Evolutionary conservation across 1,140 invertebrate genomes (phyloP), one percentile per base, ranked within the genome.

Genomic region (Brachionus angularis): DNA sequence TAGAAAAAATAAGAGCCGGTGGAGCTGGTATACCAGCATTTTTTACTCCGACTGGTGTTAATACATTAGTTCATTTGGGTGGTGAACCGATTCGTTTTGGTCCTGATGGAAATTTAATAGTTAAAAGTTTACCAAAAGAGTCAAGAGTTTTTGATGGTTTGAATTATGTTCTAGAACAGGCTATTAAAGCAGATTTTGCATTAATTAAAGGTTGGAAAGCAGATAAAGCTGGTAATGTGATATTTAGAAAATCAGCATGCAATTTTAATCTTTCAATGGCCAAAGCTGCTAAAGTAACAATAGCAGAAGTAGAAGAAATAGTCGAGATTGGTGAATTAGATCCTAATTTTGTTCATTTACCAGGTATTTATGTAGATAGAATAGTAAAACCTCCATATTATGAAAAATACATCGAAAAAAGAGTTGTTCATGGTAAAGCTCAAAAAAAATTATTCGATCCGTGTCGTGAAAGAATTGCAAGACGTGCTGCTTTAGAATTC

Each of bases 1-100:
- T 94, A 2, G 94, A 98, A 83, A 84, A 91, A 72, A 88, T 97
- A 46, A 82, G 94, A 74, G 91, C 92, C 34, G 93, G 93, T 58
- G 95, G 95, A 42, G 93, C 95, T 46, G 96, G 95, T 21, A 93
- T 99, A 74, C 95, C 96, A 25, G 96, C 94, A 1, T 98, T 99
- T 82, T 99, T 88, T 74, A 98, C 96, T n/a, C 90, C 94, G 1
- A 98, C 96, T 27, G 95, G 88, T 0, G 95, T 86, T 79, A 93
- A 93, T 7, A 99, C 96, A 1, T 83, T 98, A 25, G 86, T 97
- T 34, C 92, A 98, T 77, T 87, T 93, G 81, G 96, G 85, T 29
- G 94, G 93, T 27, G 86, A 91, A 2, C 91, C 95, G 4, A 89
- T 98, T 46, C 95, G 95, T 79, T 98, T 97, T 78, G 83, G 85